These are phyloP conservation scores for Leptopterna dolabrata DNA, from an alignment of 2,888 invertebrate genomes.

Conservation along the genomic window DNA sequence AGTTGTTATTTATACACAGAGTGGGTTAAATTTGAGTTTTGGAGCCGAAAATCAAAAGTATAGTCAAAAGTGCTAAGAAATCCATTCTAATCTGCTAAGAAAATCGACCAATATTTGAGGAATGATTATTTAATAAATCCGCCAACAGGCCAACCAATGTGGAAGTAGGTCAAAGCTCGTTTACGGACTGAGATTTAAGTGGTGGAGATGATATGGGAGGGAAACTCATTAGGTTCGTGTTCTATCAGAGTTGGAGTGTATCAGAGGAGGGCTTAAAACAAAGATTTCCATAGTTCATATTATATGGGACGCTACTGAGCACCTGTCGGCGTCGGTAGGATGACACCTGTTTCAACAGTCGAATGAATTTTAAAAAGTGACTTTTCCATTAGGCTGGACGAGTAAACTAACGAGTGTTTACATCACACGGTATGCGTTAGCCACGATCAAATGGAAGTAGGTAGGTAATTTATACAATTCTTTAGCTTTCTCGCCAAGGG, in stretches of 20 bases:
- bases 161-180: neutral
- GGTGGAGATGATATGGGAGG: neutral
- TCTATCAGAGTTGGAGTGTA: neutral
- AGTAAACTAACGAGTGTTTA: too few relatives aligned
- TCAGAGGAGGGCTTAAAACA: neutral
- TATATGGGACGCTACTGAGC: neutral
- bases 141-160: neutral
- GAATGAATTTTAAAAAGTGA: neutral
- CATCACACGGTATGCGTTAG: too few relatives aligned
- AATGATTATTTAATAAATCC: neutral
- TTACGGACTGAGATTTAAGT: neutral
- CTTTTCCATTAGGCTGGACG: too few relatives aligned
- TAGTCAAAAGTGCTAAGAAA: too few relatives aligned
- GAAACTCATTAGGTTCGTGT: constrained; percentile 2
- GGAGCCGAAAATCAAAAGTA: too few relatives aligned
- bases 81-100: too few relatives aligned
- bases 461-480: too few relatives aligned
- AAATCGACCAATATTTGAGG: neutral
- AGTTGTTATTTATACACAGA: too few relatives aligned
- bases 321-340: neutral
- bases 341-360: neutral
- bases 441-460: too few relatives aligned
- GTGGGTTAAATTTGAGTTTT: too few relatives aligned
- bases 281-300: neutral
- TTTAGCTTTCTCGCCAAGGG: too few relatives aligned